Evolutionary conservation across 2,888 invertebrate species (phyloP).

Genomic region (Choristoneura rosaceana): DNA sequence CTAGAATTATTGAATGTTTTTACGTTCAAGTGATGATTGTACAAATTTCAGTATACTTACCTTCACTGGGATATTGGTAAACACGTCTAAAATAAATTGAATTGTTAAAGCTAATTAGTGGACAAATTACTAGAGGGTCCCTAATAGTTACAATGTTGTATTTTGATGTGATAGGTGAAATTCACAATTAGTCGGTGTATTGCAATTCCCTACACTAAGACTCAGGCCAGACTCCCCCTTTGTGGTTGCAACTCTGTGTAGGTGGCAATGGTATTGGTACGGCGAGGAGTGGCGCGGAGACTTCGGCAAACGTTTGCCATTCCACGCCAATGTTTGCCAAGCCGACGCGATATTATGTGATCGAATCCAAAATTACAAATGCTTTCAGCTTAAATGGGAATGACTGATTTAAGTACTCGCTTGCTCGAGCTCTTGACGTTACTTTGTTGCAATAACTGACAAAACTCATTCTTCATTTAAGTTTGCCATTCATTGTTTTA

Average conservation of each 20-base stretch:
- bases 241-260: constrained; percentile 54
- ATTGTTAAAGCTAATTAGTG: constrained; percentile 76
- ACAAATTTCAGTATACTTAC: constrained; percentile 63
- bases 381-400: constrained; percentile 32
- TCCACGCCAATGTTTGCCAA: constrained; percentile 35
- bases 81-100: constrained; percentile 75
- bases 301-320: constrained; percentile 39
- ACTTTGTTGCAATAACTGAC: constrained; percentile 22
- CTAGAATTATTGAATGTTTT: constrained; percentile 48
- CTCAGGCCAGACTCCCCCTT: constrained; percentile 71
- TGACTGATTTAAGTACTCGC: constrained; percentile 5
- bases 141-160: constrained; percentile 77
- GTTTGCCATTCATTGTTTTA: constrained; percentile 42
- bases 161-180: constrained; percentile 74
- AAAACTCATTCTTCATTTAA: constrained; percentile 21
- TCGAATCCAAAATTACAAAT: constrained; percentile 37
- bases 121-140: constrained; percentile 68
- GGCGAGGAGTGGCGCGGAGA: constrained; percentile 32
- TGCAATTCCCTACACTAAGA: constrained; percentile 64
- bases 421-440: neutral
- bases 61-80: constrained; percentile 58
- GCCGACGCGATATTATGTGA: constrained; percentile 19
- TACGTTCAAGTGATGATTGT: constrained; percentile 57
- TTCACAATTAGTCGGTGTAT: constrained; percentile 78
- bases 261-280: constrained; percentile 30